Evolutionary conservation across 1,140 invertebrate species (phyloP).

Genomic region (Drosophila willistoni): DNA sequence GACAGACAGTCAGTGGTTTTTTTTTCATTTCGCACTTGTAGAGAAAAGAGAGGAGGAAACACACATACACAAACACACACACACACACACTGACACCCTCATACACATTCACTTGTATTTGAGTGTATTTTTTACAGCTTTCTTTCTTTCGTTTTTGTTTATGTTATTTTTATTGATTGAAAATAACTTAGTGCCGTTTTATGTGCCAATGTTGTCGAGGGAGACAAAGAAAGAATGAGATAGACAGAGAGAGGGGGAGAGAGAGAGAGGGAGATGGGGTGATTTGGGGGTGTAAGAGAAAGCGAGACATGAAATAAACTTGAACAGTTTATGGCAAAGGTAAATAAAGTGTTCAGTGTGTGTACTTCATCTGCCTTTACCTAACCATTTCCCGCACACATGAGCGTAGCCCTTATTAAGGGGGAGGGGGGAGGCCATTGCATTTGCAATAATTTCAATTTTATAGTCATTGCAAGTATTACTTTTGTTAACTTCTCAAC

Average conservation of each 20-base stretch:
- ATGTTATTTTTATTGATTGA: constrained; percentile 81
- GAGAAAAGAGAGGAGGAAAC: constrained; percentile 6
- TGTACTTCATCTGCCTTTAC: constrained; percentile 21
- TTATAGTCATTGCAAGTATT: not conserved
- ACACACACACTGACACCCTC: constrained; percentile 20
- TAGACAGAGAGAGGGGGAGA: constrained; percentile 1
- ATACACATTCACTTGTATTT: constrained; percentile 29
- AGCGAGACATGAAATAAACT: constrained; percentile 57
- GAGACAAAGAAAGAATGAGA: not conserved
- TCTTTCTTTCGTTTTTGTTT: constrained; percentile 61
- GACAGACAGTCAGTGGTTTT: not conserved
- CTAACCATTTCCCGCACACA: not conserved
- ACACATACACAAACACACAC: not conserved
- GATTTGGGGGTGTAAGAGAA: constrained; percentile 22
- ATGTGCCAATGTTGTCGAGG: constrained; percentile 46
- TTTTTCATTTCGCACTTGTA: constrained; percentile 14
- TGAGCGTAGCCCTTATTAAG: not conserved
- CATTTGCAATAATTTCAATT: not conserved
- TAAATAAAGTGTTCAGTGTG: constrained; percentile 62
- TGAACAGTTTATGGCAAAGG: constrained; percentile 71
- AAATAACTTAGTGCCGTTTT: constrained; percentile 80
- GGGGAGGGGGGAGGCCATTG: not conserved
- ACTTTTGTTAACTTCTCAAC: not conserved
- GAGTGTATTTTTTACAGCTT: constrained; percentile 79
- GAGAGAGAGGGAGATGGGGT: not conserved